These are phyloP conservation scores for Oreohelix idahoensis DNA, from an alignment of 1,140 invertebrate genomes.

Conservation along the genomic window DNA sequence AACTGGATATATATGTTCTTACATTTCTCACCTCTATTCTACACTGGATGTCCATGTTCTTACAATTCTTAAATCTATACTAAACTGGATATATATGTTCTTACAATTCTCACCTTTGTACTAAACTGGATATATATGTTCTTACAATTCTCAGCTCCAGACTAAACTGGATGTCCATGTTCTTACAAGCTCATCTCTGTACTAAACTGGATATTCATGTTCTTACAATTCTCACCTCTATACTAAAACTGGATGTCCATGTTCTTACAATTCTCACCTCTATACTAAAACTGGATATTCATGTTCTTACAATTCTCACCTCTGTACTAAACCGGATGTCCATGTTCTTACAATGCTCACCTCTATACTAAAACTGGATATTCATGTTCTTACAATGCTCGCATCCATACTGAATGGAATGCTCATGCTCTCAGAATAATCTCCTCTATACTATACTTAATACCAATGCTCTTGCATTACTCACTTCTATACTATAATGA, in stretches of 20 bases:
- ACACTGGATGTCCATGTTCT: too few species aligned
- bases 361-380: conserved; percentile 66
- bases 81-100: not conserved
- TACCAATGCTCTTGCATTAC: not conserved
- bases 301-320: conserved; percentile 43
- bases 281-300: too few species aligned
- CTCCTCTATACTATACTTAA: conserved; percentile 56
- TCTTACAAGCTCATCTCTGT: conserved; percentile 58
- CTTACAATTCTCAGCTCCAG: too few species aligned
- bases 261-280: conserved; percentile 54
- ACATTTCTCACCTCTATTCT: conserved; percentile 38
- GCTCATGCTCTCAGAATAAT: not conserved
- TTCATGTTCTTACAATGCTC: conserved; percentile 63
- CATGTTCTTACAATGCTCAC: conserved; percentile 43
- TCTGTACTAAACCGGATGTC: conserved; percentile 47
- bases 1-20: too few species aligned
- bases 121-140: too few species aligned
- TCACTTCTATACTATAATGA: conserved; percentile 67
- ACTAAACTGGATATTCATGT: conserved; percentile 52
- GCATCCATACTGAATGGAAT: too few species aligned
- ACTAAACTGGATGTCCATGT: conserved; percentile 47
- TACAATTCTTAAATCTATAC: conserved; percentile 58
- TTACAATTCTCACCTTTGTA: too few species aligned
- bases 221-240: conserved; percentile 57
- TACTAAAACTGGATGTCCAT: conserved; percentile 67